Conservation (phyloP, 2,113 vertebrate genomes). For the Pachypanchax playfairii region DNA sequence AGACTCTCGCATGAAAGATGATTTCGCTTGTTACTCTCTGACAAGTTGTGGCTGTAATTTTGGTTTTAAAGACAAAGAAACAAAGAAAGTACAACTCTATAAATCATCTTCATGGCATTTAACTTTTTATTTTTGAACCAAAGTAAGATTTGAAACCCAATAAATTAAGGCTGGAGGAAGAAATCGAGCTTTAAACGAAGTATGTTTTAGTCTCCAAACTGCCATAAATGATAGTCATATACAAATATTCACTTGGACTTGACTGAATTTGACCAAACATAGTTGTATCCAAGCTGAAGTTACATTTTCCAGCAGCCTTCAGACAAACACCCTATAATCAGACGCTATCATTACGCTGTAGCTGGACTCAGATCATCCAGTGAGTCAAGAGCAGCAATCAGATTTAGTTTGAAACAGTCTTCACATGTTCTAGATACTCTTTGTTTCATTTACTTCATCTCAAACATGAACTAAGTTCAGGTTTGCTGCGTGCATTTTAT, state of each 20-base stretch:
- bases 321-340: slow-evolving; percentile 68
- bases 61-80: too few relatives aligned
- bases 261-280: slow-evolving; percentile 57
- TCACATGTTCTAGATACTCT: slow-evolving; percentile 51
- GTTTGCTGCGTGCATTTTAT: slow-evolving; percentile 4
- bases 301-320: slow-evolving; percentile 70
- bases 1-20: too few relatives aligned
- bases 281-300: slow-evolving; percentile 52
- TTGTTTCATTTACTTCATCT: neutral
- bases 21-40: too few relatives aligned
- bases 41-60: too few relatives aligned
- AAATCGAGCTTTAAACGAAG: slow-evolving; percentile 3
- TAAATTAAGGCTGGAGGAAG: slow-evolving; percentile 8
- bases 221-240: slow-evolving; percentile 30
- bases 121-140: neutral
- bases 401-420: slow-evolving; percentile 51
- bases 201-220: slow-evolving; percentile 4
- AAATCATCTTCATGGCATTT: neutral
- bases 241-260: slow-evolving; percentile 29
- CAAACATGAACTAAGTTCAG: neutral
- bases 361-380: slow-evolving; percentile 59
- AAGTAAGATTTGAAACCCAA: neutral
- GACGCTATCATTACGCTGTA: slow-evolving; percentile 66
- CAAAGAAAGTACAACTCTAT: too few relatives aligned
- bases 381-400: slow-evolving; percentile 51